Percentiles rank a stretch among this genome's conserved stretches.
phyloP scores from a whole-genome alignment of 2,113 vertebrate genomes.

The Mystacornis crossleyi region DNA sequence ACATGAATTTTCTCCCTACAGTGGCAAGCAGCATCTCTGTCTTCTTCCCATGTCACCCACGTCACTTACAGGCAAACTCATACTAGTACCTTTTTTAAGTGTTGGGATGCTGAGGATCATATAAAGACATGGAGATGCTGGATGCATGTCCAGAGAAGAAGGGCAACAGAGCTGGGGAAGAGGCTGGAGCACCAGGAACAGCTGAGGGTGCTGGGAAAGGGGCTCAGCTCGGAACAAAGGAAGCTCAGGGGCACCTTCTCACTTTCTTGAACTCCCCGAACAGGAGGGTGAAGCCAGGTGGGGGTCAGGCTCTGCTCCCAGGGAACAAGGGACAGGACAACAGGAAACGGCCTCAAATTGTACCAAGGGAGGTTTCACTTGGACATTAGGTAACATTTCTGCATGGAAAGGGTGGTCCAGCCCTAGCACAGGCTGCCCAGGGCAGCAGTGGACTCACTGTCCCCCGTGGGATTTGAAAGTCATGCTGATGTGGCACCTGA shows the following conservation, averaged over 20 bases:
- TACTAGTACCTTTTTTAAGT: background rate
- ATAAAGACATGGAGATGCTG: background rate
- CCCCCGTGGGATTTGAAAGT: background rate
- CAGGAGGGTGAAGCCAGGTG: rapidly evolving
- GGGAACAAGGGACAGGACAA: background rate
- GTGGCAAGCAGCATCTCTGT: background rate
- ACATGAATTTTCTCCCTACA: background rate
- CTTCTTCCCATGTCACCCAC: background rate
- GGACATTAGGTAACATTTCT: background rate
- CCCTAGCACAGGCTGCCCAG: background rate
- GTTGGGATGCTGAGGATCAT: background rate
- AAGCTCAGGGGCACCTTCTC: background rate
- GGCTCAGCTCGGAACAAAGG: background rate
- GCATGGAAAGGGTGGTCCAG: background rate
- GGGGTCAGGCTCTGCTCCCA: background rate
- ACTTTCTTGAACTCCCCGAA: background rate
- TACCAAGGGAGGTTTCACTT: background rate
- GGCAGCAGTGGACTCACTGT: background rate
- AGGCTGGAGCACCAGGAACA: background rate
- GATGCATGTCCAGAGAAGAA: background rate
- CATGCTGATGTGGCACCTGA: background rate
- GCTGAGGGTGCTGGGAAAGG: background rate
- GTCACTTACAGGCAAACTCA: background rate
- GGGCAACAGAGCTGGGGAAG: background rate
- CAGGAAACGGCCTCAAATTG: background rate